phyloP scores from a whole-genome alignment of 2,888 invertebrate species.

The Zygaena filipendulae region DNA sequence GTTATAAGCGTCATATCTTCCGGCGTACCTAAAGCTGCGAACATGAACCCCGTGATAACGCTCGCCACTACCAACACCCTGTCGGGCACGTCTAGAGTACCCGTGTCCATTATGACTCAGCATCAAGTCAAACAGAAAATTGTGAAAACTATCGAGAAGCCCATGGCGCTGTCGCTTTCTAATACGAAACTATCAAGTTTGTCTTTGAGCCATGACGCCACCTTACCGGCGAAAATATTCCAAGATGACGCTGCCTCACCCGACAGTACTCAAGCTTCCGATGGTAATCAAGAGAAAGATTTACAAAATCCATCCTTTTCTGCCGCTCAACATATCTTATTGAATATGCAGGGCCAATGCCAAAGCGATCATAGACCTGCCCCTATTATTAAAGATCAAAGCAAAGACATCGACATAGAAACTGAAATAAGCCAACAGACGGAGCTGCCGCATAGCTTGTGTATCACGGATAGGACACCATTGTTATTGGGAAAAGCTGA shows the following conservation, averaged over 20 bases:
- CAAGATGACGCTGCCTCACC: slow-evolving; percentile 75
- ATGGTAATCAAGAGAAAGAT: slow-evolving; percentile 30
- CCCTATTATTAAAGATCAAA: slow-evolving; percentile 29
- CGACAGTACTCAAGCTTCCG: slow-evolving; percentile 50
- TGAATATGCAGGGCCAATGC: slow-evolving; percentile 23
- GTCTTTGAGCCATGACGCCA: slow-evolving; percentile 67
- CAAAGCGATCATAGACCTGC: slow-evolving; percentile 31
- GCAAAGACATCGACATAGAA: slow-evolving; percentile 58
- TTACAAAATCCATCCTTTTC: slow-evolving; percentile 24
- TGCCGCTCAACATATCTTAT: slow-evolving; percentile 26
- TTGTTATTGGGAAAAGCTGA: slow-evolving; percentile 55
- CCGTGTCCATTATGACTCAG: slow-evolving; percentile 53
- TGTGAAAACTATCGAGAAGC: slow-evolving; percentile 60
- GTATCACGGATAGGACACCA: slow-evolving; percentile 46
- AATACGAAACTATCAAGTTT: slow-evolving; percentile 67
- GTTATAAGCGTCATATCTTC: slow-evolving; percentile 62
- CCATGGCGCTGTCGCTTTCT: slow-evolving; percentile 59
- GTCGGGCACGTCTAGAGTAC: slow-evolving; percentile 38
- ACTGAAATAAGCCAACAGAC: slow-evolving; percentile 61
- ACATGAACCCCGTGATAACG: slow-evolving; percentile 46
- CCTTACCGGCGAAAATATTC: slow-evolving; percentile 73
- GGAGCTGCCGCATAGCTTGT: slow-evolving; percentile 51
- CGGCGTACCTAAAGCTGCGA: slow-evolving; percentile 43
- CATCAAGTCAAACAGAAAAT: slow-evolving; percentile 64
- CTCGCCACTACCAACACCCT: slow-evolving; percentile 41